Evolutionary conservation across 2,113 vertebrate genomes (phyloP), one percentile per base, ranked within the genome.

Genomic region (Leptosomus discolor): DNA sequence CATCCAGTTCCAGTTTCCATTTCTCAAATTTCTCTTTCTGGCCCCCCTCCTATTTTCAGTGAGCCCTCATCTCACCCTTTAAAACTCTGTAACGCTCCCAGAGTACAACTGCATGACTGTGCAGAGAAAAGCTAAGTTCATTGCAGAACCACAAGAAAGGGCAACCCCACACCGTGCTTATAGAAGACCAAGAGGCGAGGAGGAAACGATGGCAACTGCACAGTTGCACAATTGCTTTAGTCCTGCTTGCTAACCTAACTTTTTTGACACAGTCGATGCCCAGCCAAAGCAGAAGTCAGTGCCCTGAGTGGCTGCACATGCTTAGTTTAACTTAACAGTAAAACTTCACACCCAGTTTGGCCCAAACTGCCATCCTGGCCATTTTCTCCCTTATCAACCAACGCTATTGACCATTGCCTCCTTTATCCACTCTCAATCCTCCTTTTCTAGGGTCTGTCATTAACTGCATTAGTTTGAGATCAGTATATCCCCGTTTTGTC

Each of bases 401-500:
- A 43, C 12, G 2, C 43, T 51, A 19, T 12, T 0, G 1, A 70
- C 34, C 27, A 50, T 0, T 48, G 32, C 48, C 22, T 76, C 30
- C 30, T 37, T 30, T 34, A 64, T 5, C 45, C 32, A 41, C 22
- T 63, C 27, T 16, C 56, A 75, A 3, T 30, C 17, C 36, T 12
- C 20, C 41, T 78, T 43, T 82, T 43, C 30, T 34, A 60, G 15
- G 6, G 27, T 48, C 43, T 73, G 27, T 17, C 21, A 32, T 27
- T 58, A 79, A 37, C 8, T 30, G 39, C 1, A 0, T 63, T 29
- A 45, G 5, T 37, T 85, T 56, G 46, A 76, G n/a, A 37, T 27
- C 2, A 4, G 3, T 46, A 46, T 21, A 69, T 12, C 3, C 15
- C 15, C 58, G 6, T 20, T 16, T 51, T 57, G 37, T 70, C 12